Evolutionary conservation across 1,140 invertebrate genomes (phyloP).

Genomic region (Microplitis demolitor): DNA sequence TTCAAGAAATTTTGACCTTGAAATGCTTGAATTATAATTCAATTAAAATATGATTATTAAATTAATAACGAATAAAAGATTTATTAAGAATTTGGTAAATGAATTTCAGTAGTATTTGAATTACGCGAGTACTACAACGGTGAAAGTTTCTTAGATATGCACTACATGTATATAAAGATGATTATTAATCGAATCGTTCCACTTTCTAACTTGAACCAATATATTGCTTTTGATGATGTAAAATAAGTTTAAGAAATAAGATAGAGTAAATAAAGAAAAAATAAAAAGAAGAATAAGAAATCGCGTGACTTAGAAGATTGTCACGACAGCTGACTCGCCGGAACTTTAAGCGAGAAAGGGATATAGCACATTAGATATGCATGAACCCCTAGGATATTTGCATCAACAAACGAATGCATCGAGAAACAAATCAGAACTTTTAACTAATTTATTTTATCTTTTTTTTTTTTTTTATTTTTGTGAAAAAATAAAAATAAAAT

Average conservation of each 20-base stretch:
- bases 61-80: not conserved
- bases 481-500: not conserved
- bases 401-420: constrained; percentile 14
- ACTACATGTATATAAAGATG: not conserved
- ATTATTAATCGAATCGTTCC: constrained; percentile 43
- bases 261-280: constrained; percentile 15
- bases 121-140: not conserved
- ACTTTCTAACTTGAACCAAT: constrained; percentile 39
- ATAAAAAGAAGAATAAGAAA: not conserved
- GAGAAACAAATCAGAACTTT: not conserved
- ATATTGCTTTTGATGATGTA: constrained; percentile 12
- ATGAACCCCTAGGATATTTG: constrained; percentile 9
- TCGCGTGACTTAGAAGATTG: constrained; percentile 13
- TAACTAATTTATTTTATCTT: not conserved
- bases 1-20: too few relatives aligned
- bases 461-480: not conserved
- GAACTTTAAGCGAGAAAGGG: constrained; percentile 4
- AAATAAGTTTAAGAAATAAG: constrained; percentile 9
- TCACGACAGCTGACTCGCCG: constrained; percentile 6
- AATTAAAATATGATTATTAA: too few relatives aligned
- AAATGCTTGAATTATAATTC: too few relatives aligned
- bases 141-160: constrained; percentile 9
- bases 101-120: not conserved
- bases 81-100: not conserved
- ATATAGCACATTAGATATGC: constrained; percentile 15